These are phyloP conservation scores for Coecobrya sp. DNA, from an alignment of 2,888 invertebrate species.

Conservation along the genomic window DNA sequence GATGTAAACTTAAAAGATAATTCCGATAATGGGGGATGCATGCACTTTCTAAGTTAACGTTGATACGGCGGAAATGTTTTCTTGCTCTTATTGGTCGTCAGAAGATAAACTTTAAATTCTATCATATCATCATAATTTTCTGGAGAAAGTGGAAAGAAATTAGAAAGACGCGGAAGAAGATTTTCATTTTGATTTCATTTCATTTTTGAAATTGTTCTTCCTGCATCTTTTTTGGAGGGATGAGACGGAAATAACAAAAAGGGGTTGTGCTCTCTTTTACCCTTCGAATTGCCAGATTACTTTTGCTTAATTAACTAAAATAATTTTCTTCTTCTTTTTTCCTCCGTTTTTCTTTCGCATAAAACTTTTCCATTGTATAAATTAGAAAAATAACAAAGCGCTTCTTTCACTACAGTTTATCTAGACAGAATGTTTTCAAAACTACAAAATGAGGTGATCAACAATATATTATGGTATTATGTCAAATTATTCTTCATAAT, in stretches of 20 bases:
- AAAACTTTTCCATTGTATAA: constrained; percentile 41
- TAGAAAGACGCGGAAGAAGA: not conserved
- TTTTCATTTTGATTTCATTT: constrained; percentile 34
- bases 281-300: constrained; percentile 18
- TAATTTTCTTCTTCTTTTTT: not conserved
- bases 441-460: not conserved
- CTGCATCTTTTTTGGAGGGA: too few species aligned
- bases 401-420: not conserved
- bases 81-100: not conserved
- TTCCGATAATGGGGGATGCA: constrained; percentile 40
- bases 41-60: not conserved
- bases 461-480: not conserved
- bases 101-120: not conserved
- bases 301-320: constrained; percentile 37
- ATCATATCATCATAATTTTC: not conserved
- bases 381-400: not conserved
- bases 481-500: not conserved
- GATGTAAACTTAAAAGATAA: constrained; percentile 51
- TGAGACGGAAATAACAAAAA: not conserved
- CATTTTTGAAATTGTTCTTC: not conserved
- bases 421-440: not conserved
- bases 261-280: not conserved
- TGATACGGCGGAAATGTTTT: not conserved
- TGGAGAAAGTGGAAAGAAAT: not conserved
- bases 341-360: not conserved